phyloP scores from a whole-genome alignment of 2,113 vertebrate genomes.

The Arizona elegans region DNA sequence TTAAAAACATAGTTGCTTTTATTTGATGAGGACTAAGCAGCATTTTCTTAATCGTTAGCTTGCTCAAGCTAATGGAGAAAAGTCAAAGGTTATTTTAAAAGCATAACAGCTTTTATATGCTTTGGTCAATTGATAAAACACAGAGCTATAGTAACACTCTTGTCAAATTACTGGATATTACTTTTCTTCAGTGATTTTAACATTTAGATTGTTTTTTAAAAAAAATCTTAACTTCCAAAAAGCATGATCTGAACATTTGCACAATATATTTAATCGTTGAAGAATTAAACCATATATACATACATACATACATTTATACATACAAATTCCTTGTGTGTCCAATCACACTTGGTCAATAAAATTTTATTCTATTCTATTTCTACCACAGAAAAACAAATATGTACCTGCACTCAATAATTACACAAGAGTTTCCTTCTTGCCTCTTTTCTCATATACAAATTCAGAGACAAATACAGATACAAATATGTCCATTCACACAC shows the following conservation, averaged over 20 bases:
- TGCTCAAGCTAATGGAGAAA: neutral
- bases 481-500: neutral
- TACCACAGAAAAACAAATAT: too few species aligned
- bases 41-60: neutral
- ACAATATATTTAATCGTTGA: neutral
- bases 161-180: neutral
- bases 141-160: neutral
- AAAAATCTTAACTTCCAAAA: neutral
- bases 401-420: neutral
- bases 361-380: too few species aligned
- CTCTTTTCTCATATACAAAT: neutral
- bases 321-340: too few species aligned
- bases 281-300: neutral
- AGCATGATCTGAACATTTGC: neutral
- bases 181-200: neutral
- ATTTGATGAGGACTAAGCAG: neutral
- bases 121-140: neutral
- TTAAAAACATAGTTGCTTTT: neutral
- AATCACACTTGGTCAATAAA: too few species aligned
- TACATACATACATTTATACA: too few species aligned
- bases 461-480: neutral
- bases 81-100: neutral
- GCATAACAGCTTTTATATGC: neutral
- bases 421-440: neutral
- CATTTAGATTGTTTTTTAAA: neutral